A percentile compares a stretch with the other conserved stretches of the same genome.
phyloP scores from a whole-genome alignment of 2,113 vertebrate genomes.

The Agapornis roseicollis region DNA sequence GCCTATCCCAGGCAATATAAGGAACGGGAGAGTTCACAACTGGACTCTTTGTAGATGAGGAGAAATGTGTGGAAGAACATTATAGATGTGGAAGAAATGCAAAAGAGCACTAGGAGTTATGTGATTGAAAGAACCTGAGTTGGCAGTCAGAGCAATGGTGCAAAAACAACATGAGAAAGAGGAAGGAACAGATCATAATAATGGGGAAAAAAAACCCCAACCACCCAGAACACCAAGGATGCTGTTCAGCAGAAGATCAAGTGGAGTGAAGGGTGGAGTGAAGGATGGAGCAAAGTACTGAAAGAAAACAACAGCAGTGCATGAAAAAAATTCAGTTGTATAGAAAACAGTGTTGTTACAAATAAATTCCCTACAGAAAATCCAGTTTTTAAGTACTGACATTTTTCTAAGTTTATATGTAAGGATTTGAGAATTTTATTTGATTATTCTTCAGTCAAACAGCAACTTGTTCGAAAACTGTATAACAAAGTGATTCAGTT shows the following conservation, averaged over 20 bases:
- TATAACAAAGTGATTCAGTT: background rate
- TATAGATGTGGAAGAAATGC: background rate
- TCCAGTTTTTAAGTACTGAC: background rate
- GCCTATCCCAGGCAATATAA: background rate
- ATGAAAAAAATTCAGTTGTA: background rate
- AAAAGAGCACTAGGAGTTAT: background rate
- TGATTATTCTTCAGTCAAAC: background rate
- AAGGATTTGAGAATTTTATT: background rate
- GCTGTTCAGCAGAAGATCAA: background rate
- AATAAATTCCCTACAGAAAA: background rate
- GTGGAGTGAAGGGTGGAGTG: no score
- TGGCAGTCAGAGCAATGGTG: background rate
- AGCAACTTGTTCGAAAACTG: background rate
- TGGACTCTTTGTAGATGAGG: background rate
- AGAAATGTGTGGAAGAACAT: background rate
- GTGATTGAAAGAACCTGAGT: fast-evolving
- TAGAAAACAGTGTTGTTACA: background rate
- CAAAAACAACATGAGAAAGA: background rate
- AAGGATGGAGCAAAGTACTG: background rate
- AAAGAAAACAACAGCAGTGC: background rate
- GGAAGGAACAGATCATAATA: background rate
- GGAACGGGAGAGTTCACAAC: background rate
- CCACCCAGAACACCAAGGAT: background rate
- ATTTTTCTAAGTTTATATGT: background rate
- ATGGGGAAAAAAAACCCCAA: background rate